phyloP scores from a whole-genome alignment of 2,888 invertebrate species.

The Tipula helvola region DNA sequence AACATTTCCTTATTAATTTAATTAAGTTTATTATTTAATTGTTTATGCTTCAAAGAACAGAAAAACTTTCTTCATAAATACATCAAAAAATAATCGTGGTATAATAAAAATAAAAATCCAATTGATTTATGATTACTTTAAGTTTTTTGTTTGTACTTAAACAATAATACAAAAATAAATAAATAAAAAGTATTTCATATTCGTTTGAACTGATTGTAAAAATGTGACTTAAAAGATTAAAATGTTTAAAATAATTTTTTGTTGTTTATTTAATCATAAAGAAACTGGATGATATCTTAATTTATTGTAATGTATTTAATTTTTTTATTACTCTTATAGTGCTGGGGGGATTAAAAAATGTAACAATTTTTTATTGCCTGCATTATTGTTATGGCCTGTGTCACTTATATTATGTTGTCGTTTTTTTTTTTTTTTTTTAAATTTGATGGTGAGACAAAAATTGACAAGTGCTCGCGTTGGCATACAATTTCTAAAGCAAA shows the following conservation, averaged over 20 bases:
- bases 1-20: not conserved
- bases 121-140: not conserved
- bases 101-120: not conserved
- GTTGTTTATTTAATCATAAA: not conserved
- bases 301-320: not conserved
- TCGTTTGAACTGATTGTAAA: not conserved
- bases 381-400: not conserved
- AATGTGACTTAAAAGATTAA: not conserved
- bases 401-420: not conserved
- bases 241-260: not conserved
- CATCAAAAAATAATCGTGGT: not conserved
- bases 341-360: not conserved
- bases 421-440: not conserved
- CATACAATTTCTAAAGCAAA: too few relatives aligned
- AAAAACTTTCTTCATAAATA: not conserved
- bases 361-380: not conserved
- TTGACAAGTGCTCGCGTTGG: not conserved
- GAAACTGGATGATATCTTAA: not conserved
- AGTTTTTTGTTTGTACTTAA: not conserved
- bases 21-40: not conserved
- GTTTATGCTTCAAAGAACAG: not conserved
- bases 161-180: not conserved
- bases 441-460: not conserved
- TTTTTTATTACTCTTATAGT: not conserved
- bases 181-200: not conserved